Evolutionary conservation across 2,888 invertebrate species (phyloP), one percentile per base, ranked within the genome.

Genomic region (Pseudoips prasinana): DNA sequence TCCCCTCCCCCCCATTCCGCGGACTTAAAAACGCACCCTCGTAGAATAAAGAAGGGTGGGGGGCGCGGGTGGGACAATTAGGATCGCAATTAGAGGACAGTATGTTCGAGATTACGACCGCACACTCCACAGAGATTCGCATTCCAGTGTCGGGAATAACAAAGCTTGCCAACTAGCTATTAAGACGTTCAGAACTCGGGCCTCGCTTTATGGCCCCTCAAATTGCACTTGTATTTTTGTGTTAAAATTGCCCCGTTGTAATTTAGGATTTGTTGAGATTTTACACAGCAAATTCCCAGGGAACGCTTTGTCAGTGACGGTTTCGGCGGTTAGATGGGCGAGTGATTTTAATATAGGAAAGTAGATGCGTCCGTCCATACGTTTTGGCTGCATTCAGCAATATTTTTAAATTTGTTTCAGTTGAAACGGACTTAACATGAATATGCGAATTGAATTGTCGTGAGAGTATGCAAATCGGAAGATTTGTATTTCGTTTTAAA

Each of bases 51-150:
- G 70, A 79, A 67, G 71, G 71, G 70, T 48, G 35, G n/a, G 46
- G 46, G 46, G 36, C 29, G 48, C 54, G 56, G 50, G 58, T 58
- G 66, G 71, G 72, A 70, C 84, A 88, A 89, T 89, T 86, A 88
- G 84, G 73, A 72, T 77, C 78, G 81, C 88, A 88, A 88, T 89
- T 88, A 87, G 83, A 73, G 85, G 85, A 81, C 88, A 87, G 85
- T 86, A 72, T 85, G 88, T 86, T 69, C 75, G 73, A 82, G 84
- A 87, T 88, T 87, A 85, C 86, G 66, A 62, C 74, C 77, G 62
- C 73, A 67, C 69, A 58, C 66, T 67, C 71, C 70, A 68, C 76
- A 64, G 66, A 74, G 73, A 76, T 74, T 79, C 79, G 67, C 81
- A 76, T 75, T 73, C 78, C 65, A 58, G 67, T 66, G 69, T 63